A percentile compares a stretch with the other conserved stretches of the same genome.
phyloP scores from a whole-genome alignment of 2,797 vertebrate species.

The Oryzias dopingdopingensis region DNA sequence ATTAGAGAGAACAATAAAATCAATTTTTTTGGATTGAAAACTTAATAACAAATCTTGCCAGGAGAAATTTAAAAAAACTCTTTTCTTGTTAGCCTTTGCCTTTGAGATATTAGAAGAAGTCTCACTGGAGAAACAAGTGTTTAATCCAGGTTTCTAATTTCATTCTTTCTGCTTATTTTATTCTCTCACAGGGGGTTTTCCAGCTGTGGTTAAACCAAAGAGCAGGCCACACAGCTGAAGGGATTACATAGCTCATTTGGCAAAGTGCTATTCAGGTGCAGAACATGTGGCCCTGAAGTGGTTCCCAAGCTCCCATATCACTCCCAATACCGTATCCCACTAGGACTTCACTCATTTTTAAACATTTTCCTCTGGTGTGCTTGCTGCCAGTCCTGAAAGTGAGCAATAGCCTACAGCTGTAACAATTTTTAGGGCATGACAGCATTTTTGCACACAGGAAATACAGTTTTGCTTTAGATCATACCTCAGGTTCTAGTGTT shows the following conservation, averaged over 20 bases:
- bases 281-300: neutral
- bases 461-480: neutral
- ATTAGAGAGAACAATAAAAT: too few relatives aligned
- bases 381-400: neutral
- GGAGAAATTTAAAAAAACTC: neutral
- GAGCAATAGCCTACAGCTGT: neutral
- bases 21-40: too few relatives aligned
- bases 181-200: slow-evolving; percentile 2
- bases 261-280: neutral
- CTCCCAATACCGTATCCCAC: too few relatives aligned
- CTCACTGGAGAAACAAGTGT: neutral
- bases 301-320: neutral
- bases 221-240: neutral
- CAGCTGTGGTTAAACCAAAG: neutral
- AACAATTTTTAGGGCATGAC: neutral
- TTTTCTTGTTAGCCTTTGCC: neutral
- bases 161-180: neutral
- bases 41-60: too few relatives aligned
- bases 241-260: slow-evolving; percentile 2
- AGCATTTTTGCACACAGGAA: neutral
- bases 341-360: neutral
- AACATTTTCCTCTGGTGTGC: neutral
- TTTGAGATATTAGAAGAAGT: neutral
- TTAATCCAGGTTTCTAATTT: neutral
- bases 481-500: neutral